Base-by-base conservation (phyloP, 2,888 invertebrate genomes). In the Steinernema hermaphroditum region DNA sequence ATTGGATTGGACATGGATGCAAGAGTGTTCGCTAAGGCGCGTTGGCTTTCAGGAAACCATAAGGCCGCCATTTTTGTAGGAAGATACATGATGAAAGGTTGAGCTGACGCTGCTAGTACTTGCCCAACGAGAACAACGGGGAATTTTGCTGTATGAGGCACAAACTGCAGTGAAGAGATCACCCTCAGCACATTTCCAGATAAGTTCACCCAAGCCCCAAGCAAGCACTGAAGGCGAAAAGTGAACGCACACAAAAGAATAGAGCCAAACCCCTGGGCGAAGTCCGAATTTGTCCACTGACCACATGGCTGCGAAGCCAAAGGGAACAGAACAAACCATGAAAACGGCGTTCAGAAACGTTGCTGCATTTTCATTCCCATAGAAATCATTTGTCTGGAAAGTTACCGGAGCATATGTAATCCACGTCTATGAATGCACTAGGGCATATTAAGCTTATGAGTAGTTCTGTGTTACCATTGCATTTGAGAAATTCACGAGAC, bases 31-130 rank as follows among this genome's bases (percentile, higher is more conserved):
- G 89, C 89, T 43, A 88, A 76, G 2, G 88, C 87, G 68, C 89
- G 76, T 78, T 89, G 87, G 29, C 70, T 43, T 32, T 87, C 87
- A 1, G 87, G 84, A 81, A 89, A 89, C 89, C 89, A 89, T 32
- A 87, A 77, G 8, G 88, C 88, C 1, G 89, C 88, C 70, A 89
- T 79, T 81, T 89, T 89, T 12, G 89, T 89, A 0, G 89, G 88
- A 41, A 88, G 85, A 78, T 89, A 89, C 86, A 89, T 86, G n/a
- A 89, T 84, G 79, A 89, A 89, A 1, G 89, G 89, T 78, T 89
- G 89, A 8, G 88, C 88, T 79, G 87, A 84, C 0, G 89, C 89
- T 24, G 89, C 88, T 9, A 89, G 41, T 2, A 83, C 81, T 81
- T 89, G 81, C 1, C 80, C 80, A 1, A 68, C 44, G 16, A 80